Evolutionary conservation across 2,888 invertebrate genomes (phyloP).

Genomic region (Tinea trinotella): DNA sequence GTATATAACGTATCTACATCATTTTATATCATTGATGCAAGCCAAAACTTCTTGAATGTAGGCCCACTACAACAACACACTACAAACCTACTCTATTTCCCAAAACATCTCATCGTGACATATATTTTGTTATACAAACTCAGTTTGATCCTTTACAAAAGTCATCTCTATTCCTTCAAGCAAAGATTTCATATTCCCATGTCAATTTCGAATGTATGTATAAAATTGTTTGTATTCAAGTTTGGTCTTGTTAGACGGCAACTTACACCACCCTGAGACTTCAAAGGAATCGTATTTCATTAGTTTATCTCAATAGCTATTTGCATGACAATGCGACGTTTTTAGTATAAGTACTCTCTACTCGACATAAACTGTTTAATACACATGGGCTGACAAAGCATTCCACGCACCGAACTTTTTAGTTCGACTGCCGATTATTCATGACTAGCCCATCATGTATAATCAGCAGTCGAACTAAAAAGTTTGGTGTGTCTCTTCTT

Average conservation of each 20-base stretch:
- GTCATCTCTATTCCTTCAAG: neutral
- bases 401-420: too few relatives aligned
- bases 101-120: neutral
- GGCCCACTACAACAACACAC: neutral
- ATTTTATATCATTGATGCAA: too few relatives aligned
- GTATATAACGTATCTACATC: too few relatives aligned
- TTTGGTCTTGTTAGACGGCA: neutral
- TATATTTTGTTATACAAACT: neutral
- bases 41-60: neutral
- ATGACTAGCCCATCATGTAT: too few relatives aligned
- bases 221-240: neutral
- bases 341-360: too few relatives aligned
- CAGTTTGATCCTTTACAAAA: neutral
- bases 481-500: too few relatives aligned
- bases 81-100: neutral
- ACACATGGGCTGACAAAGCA: too few relatives aligned
- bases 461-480: too few relatives aligned
- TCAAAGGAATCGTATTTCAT: constrained; percentile 6
- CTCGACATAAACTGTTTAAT: too few relatives aligned
- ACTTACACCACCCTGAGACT: neutral
- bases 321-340: neutral
- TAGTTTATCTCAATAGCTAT: constrained; percentile 1
- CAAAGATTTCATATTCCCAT: neutral
- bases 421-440: too few relatives aligned
- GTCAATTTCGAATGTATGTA: neutral